Evolutionary conservation across 53 echinoderm and acorn worm genomes (phyloP).

Genomic region (Antedon mediterranea): DNA sequence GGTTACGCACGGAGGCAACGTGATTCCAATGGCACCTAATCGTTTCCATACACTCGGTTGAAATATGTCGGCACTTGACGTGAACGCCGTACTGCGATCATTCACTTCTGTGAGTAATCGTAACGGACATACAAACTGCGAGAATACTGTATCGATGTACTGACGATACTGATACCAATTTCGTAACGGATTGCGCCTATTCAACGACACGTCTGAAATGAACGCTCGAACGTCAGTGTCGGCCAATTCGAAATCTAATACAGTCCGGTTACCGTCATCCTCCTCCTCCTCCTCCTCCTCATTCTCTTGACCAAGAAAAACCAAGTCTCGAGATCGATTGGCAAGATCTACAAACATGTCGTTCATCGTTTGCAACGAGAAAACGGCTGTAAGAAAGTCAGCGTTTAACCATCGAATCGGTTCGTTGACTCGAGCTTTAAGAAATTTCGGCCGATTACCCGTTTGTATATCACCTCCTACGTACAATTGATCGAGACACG

Average conservation of each 20-base stretch:
- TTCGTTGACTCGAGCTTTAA: no score
- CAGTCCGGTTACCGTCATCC: no score
- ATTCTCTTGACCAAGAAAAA: neutral
- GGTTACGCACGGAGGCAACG: neutral
- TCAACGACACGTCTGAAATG: neutral
- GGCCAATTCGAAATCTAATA: neutral
- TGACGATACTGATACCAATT: neutral
- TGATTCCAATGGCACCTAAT: neutral
- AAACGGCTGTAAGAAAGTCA: no score
- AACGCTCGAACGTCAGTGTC: neutral
- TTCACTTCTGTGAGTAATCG: neutral
- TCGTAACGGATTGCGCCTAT: neutral
- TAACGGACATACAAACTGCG: neutral
- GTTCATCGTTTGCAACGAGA: no score
- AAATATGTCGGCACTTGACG: neutral
- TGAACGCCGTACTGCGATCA: neutral
- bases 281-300: no score
- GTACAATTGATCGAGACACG: neutral
- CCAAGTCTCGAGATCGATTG: no score
- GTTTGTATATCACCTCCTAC: neutral
- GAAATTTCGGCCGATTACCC: neutral
- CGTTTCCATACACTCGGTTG: neutral
- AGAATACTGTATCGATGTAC: neutral
- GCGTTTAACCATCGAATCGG: no score
- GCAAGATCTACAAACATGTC: no score